phyloP scores from a whole-genome alignment of 2,797 vertebrate genomes.

The Lacerta viridis region DNA sequence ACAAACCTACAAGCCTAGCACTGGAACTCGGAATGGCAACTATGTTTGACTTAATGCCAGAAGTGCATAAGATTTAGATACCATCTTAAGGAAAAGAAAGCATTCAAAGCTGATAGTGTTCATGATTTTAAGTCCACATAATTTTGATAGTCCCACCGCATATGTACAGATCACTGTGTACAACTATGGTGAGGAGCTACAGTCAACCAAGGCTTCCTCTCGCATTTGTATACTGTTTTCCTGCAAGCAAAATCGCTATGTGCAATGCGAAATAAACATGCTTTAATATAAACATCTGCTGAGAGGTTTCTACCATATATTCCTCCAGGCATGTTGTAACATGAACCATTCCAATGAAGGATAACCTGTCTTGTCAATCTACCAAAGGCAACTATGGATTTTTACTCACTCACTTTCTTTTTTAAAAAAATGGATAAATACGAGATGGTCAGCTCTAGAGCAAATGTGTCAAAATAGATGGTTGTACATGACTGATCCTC shows the following conservation, averaged over 20 bases:
- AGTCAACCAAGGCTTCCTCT: not conserved
- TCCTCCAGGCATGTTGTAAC: not conserved
- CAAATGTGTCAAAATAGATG: not conserved
- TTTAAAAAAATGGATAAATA: not conserved
- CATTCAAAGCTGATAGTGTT: not conserved
- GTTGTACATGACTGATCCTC: not conserved
- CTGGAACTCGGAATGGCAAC: not conserved
- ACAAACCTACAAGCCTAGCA: not conserved
- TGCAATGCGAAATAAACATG: not conserved
- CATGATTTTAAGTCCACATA: not conserved
- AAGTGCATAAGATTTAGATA: not conserved
- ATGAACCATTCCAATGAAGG: not conserved
- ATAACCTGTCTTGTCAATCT: not conserved
- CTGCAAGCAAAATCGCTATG: not conserved
- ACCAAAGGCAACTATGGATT: not conserved
- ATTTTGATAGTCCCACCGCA: not conserved
- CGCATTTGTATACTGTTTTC: not conserved
- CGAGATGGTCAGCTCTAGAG: not conserved
- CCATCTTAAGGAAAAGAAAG: not conserved
- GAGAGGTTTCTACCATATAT: not conserved
- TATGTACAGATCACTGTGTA: not conserved
- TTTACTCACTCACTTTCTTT: not conserved
- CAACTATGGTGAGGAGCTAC: not conserved
- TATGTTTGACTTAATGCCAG: not conserved
- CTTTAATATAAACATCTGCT: not conserved